Evolutionary conservation across 2,797 vertebrate species (phyloP).

Genomic region (Sebastes taczanowskii): DNA sequence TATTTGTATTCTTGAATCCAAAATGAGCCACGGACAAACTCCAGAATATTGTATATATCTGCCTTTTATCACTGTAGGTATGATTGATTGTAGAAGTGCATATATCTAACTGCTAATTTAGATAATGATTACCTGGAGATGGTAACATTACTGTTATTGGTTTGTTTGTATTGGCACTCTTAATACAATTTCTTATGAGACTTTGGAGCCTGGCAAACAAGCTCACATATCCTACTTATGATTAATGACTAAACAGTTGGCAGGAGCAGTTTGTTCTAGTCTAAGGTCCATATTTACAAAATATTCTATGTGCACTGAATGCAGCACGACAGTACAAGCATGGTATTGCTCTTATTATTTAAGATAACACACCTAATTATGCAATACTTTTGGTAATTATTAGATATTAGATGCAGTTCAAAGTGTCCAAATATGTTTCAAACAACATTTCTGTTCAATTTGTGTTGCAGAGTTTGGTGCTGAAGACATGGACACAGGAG

Average conservation of each 20-base stretch:
- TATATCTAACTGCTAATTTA: not conserved
- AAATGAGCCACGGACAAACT: not conserved
- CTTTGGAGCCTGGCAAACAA: not conserved
- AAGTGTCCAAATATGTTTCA: not conserved
- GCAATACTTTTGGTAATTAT: not conserved
- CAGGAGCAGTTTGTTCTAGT: not conserved
- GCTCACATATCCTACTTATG: not conserved
- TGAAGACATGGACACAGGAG: conserved; percentile 75
- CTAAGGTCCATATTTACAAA: not conserved
- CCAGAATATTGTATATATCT: not conserved
- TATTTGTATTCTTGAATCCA: not conserved
- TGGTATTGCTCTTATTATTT: not conserved
- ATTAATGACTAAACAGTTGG: not conserved
- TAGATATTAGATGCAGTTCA: not conserved
- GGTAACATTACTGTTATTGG: not conserved
- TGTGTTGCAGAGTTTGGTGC: conserved; percentile 66
- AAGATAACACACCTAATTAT: not conserved
- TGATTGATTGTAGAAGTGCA: not conserved
- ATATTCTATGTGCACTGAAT: not conserved
- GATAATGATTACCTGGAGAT: not conserved
- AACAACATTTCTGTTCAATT: not conserved
- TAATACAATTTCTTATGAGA: not conserved
- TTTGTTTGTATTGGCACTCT: not conserved
- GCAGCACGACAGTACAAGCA: not conserved
- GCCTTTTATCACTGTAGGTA: not conserved